These are phyloP conservation scores for Chelon labrosus DNA, from an alignment of 2,797 vertebrate genomes.

Conservation along the genomic window DNA sequence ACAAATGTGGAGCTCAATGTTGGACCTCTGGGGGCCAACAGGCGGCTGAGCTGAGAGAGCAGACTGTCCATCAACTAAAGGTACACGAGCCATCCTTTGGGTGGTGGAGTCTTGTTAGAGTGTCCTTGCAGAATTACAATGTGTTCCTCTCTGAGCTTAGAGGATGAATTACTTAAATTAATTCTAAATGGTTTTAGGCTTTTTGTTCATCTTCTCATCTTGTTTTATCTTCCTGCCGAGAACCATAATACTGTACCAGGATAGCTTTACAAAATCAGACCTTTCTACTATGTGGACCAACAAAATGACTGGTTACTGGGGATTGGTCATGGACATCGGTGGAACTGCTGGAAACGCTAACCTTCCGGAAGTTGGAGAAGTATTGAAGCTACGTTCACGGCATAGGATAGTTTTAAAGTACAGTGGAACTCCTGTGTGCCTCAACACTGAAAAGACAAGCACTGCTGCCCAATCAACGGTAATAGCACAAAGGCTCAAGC, in stretches of 20 bases:
- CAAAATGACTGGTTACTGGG: neutral
- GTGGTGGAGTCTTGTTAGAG: neutral
- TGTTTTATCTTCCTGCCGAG: no score
- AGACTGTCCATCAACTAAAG: neutral
- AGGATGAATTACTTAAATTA: neutral
- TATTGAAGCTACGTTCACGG: no score
- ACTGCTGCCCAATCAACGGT: no score
- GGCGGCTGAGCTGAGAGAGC: neutral
- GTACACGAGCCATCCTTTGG: neutral
- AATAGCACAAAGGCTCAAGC: no score
- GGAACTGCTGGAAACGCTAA: no score
- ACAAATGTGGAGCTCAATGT: conserved; percentile 26
- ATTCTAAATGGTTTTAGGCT: neutral
- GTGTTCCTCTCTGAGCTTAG: neutral
- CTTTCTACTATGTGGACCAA: neutral
- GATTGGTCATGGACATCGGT: no score
- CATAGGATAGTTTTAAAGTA: no score
- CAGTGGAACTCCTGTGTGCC: no score
- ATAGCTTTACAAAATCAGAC: neutral
- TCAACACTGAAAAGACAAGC: no score
- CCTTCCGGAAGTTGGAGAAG: no score
- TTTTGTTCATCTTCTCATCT: neutral
- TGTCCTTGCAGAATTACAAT: neutral
- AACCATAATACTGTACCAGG: no score
- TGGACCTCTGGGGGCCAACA: neutral